Evolutionary conservation across 1,140 invertebrate genomes (phyloP).

Genomic region (Drosophila persimilis): DNA sequence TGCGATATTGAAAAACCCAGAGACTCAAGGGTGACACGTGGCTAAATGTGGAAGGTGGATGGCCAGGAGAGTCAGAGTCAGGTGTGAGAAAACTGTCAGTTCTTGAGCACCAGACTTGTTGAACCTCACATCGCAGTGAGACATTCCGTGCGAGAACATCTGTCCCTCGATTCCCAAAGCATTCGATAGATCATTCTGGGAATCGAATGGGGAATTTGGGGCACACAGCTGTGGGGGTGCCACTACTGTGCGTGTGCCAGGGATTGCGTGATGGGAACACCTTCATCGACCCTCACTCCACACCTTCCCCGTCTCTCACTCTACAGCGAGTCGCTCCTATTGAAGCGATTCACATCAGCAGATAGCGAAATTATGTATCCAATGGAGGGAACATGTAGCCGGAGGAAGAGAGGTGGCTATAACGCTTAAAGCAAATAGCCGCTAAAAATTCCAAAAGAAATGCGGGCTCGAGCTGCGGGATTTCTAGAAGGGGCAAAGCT

Average conservation of each 20-base stretch:
- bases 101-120: constrained; percentile 30
- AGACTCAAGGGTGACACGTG: constrained; percentile 30
- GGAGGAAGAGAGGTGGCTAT: neutral
- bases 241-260: constrained; percentile 25
- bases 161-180: constrained; percentile 12
- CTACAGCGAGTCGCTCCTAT: neutral
- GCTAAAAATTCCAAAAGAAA: constrained; percentile 46
- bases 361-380: constrained; percentile 63
- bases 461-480: constrained; percentile 21
- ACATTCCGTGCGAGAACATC: constrained; percentile 22
- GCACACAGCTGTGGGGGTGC: constrained; percentile 23
- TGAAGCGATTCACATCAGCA: constrained; percentile 46
- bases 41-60: neutral
- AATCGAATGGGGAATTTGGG: constrained; percentile 34
- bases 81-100: constrained; percentile 25
- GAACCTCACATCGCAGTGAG: constrained; percentile 19
- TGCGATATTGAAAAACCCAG: constrained; percentile 47
- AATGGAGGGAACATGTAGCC: constrained; percentile 5
- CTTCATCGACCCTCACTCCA: neutral
- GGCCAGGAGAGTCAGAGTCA: constrained; percentile 8
- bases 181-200: constrained; percentile 25
- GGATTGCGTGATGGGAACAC: constrained; percentile 49
- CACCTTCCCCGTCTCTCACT: constrained; percentile 11
- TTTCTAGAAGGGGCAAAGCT: constrained; percentile 6
- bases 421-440: constrained; percentile 39